These are phyloP conservation scores for Psix sp. DNA, from an alignment of 1,140 invertebrate genomes.

Conservation along the genomic window DNA sequence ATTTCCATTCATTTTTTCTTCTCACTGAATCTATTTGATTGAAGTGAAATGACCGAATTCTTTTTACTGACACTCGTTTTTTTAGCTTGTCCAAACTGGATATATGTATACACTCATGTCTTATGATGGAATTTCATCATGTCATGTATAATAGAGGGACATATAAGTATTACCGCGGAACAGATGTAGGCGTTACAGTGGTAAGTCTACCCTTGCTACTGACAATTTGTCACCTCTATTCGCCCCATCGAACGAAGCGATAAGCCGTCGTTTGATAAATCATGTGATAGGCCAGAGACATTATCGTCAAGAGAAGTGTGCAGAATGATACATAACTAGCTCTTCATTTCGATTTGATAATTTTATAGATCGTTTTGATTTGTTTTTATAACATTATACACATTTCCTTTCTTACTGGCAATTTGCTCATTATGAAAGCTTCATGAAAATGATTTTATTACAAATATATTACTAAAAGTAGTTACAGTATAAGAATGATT, in stretches of 20 bases:
- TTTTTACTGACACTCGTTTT: too few relatives aligned
- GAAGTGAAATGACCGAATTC: too few relatives aligned
- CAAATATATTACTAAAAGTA: too few relatives aligned
- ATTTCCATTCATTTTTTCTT: too few relatives aligned
- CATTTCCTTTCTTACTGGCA: too few relatives aligned
- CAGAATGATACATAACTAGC: conserved; percentile 49
- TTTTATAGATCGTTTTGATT: neutral
- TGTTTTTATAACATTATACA: too few relatives aligned
- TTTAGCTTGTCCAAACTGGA: too few relatives aligned
- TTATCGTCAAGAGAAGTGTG: conserved; percentile 60
- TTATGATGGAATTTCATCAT: conserved; percentile 29
- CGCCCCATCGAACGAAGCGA: conserved; percentile 62
- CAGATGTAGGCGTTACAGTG: conserved; percentile 69
- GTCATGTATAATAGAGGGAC: conserved; percentile 64
- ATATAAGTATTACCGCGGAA: conserved; percentile 70
- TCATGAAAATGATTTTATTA: too few relatives aligned
- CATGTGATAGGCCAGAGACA: conserved; percentile 69
- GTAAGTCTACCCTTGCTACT: conserved; percentile 65
- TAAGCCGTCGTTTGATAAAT: conserved; percentile 72
- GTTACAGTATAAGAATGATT: too few relatives aligned
- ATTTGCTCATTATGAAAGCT: too few relatives aligned
- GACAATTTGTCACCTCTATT: conserved; percentile 71
- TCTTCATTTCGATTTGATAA: conserved; percentile 5
- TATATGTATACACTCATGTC: conserved; percentile 17
- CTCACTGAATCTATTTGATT: too few relatives aligned